These are phyloP conservation scores for Aphis craccivora DNA, from an alignment of 1,140 invertebrate species.

Conservation along the genomic window DNA sequence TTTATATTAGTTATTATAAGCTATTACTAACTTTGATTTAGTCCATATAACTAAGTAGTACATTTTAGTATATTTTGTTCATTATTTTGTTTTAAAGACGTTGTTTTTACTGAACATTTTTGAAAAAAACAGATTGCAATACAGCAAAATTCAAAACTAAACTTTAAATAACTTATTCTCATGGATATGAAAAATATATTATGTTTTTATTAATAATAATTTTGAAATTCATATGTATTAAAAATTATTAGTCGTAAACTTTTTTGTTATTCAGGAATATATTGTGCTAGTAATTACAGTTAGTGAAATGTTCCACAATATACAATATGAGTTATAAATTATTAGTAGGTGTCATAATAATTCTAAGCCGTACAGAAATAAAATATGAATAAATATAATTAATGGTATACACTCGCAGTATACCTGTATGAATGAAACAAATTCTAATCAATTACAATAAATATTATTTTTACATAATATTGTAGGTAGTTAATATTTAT, in stretches of 20 bases:
- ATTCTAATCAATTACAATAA: neutral
- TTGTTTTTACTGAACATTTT: neutral
- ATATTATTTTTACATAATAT: neutral
- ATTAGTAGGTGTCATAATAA: neutral
- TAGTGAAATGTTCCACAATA: neutral
- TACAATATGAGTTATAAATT: neutral
- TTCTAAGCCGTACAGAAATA: neutral
- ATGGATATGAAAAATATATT: neutral
- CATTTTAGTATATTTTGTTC: neutral
- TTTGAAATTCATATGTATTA: neutral
- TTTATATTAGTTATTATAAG: neutral
- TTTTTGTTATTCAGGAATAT: neutral
- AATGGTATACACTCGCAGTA: neutral
- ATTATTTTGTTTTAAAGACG: neutral
- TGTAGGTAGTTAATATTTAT: neutral
- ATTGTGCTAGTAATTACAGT: neutral
- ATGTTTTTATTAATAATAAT: neutral
- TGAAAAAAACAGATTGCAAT: neutral
- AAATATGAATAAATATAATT: neutral
- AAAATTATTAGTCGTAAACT: neutral
- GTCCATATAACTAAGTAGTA: neutral
- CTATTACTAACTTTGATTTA: neutral
- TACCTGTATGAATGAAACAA: neutral
- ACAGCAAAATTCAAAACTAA: neutral
- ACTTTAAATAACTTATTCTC: neutral